phyloP scores from a whole-genome alignment of 2,797 vertebrate genomes.

The Manis crassicaudata region DNA sequence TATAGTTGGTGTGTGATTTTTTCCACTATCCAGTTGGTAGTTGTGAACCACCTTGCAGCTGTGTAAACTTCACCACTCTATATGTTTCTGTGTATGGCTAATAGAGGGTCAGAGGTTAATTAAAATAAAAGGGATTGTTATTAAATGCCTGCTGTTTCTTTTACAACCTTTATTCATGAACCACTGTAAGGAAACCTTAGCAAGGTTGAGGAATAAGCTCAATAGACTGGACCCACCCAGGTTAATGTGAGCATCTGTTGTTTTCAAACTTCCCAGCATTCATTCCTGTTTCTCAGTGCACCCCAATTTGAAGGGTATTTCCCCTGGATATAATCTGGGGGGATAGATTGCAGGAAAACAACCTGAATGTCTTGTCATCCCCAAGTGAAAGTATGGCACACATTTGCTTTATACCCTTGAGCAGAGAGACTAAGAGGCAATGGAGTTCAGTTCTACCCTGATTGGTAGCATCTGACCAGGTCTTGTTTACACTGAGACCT shows the following conservation, averaged over 20 bases:
- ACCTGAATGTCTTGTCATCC: not conserved
- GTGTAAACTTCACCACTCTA: not conserved
- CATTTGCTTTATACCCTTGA: not conserved
- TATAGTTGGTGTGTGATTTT: not conserved
- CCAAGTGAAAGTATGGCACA: not conserved
- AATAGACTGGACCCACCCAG: not conserved
- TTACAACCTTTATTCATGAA: not conserved
- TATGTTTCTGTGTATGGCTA: not conserved
- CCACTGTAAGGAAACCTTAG: not conserved
- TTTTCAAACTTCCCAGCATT: not conserved
- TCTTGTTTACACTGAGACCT: not conserved
- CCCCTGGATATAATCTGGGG: not conserved
- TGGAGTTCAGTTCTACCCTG: rapidly evolving
- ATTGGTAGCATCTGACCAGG: not conserved
- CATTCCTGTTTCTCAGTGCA: not conserved
- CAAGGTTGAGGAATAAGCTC: not conserved
- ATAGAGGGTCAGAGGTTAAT: not conserved
- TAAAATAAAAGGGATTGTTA: not conserved
- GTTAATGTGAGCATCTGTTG: not conserved
- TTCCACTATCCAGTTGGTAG: not conserved
- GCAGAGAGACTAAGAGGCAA: not conserved
- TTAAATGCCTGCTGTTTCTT: conserved; percentile 18
- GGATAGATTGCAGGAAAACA: not conserved
- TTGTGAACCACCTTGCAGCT: rapidly evolving
- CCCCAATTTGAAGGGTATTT: not conserved